Base-by-base conservation (phyloP, 1,140 invertebrate genomes). In the Druon quercuslanigerum region DNA sequence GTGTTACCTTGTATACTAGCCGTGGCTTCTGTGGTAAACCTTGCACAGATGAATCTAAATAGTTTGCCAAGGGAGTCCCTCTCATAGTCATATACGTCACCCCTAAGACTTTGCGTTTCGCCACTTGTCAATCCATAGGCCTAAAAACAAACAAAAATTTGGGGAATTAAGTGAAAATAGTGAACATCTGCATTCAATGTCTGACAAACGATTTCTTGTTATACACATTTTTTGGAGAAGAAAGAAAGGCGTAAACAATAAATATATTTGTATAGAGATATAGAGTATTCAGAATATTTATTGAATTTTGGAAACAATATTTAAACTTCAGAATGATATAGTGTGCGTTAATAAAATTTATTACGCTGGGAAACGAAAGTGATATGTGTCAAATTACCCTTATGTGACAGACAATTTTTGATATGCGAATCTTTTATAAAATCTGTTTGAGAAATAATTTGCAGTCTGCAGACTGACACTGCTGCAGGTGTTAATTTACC, bases 21-120 rank as follows among this genome's bases (percentile, higher is more conserved):
- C 14, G 57, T 54, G 56, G n/a, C 60, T 71, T 70, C 66, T 76
- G 75, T 50, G 75, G 75, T 56, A 71, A 51, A 76, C 70, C 70
- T 50, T 73, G n/a, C 40, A 75, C 50, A 75, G 71, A 51, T 20
- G 50, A 57, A 72, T 46, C 20, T 33, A 76, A 71, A 72, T 72
- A 70, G 51, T 72, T 50, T 72, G 66, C 70, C 71, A 57, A 51
- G 50, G 75, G 73, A 56, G 74, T 70, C 25, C 40, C 25, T 13
- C n/a, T 66, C 40, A 20, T 66, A 25, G 25, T 17, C 17, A 66
- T 66, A 46, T 33, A n/a, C 40, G 33, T 14, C 33, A 66, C 60
- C 60, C 60, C 40, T 66, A 16, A 16, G 40, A 33, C 40, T 66
- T 66, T 66, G 25, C 40, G 16, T 25, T 33, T 16, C 60, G 20